Evolutionary conservation across 1,140 invertebrate genomes (phyloP), one percentile per base, ranked within the genome.

Genomic region (Leucophenga varia): DNA sequence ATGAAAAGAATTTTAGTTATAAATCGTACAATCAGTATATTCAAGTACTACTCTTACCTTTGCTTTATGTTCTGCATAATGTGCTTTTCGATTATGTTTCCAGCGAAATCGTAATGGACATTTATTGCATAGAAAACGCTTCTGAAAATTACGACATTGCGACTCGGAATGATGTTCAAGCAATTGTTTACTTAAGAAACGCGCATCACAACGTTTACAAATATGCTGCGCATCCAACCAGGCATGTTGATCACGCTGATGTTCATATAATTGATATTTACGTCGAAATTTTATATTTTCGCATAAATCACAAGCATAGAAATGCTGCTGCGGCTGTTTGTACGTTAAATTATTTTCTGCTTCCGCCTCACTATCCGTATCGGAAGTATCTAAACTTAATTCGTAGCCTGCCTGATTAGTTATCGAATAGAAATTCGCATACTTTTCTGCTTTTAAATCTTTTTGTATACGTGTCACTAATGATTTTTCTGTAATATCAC

Each of bases 221-320:
- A 47, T 18, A 40, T 57, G 37, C 4, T 19, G 50, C 9, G 40
- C 39, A 2, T 57, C 51, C 7, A 43, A 47, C 43, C 43, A 53
- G 9, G 10, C 39, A 43, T 57, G 54, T 7, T 21, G 4, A 2
- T 14, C 28, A 1, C 25, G 18, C 31, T 57, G 54, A 44, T 57
- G 54, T 3, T 46, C 34, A 18, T 47, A 47, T 5, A 54, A 13
- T 47, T 54, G 53, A 32, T 49, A 54, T 25, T 49, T 48, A 13
- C 54, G 75, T 21, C 55, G 55, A 47, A 78, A 78, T 39, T 43
- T 38, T 48, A 73, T 67, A 17, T 59, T 64, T n/a, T n/a, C n/a
- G 49, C 77, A 79, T 5, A 61, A 64, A 22, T 75, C 65, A 55
- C 79, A 80, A 35, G 17, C 41, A 14, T 51, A 54, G n/a, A 22